Evolutionary conservation across 2,797 vertebrate genomes (phyloP), one percentile per base, ranked within the genome.

Genomic region (Xenopus petersii): DNA sequence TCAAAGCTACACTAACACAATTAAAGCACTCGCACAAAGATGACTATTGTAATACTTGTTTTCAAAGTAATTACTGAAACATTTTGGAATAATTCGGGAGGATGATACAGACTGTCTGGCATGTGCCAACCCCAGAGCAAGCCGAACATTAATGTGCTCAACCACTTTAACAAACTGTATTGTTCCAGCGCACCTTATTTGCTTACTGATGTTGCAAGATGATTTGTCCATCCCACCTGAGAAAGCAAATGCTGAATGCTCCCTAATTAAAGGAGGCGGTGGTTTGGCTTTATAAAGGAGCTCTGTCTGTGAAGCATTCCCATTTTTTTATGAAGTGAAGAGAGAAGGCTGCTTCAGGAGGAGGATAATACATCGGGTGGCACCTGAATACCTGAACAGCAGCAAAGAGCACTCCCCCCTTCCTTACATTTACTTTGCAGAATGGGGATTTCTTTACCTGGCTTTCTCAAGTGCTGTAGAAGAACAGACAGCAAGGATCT

Each of bases 401-500:
- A 17, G 42, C 30, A 55, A 42, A 42, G 46, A 71, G 54, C 16
- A 68, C 36, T 49, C 54, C 64, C 64, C 12, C 63, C 26, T 4
- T 30, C 42, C 58, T 55, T 42, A 54, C 12, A 5, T 54, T 68
- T 21, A 5, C 30, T 58, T 55, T 33, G 64, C 58, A 54, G 42
- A 48, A 79, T 73, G 76, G 76, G 76, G 12, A 47, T 73, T 66
- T 75, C 73, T 15, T 10, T 78, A 13, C 75, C 76, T 24, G 67
- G 58, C 33, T 73, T 69, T 42, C 61, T 74, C 26, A 73, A 65
- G 60, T 73, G 76, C 55, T 70, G 76, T 33, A 64, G 68, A 11
- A 78, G 26, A 49, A 79, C 64, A 56, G 66, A 30, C 60, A 79
- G 76, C 30, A 64, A 68, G 61, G 76, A 79, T 63, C 54, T 74